A percentile compares a stretch with the other conserved stretches of the same genome.
Conservation (phyloP, 2,888 invertebrate genomes). For the Amiota minor region DNA sequence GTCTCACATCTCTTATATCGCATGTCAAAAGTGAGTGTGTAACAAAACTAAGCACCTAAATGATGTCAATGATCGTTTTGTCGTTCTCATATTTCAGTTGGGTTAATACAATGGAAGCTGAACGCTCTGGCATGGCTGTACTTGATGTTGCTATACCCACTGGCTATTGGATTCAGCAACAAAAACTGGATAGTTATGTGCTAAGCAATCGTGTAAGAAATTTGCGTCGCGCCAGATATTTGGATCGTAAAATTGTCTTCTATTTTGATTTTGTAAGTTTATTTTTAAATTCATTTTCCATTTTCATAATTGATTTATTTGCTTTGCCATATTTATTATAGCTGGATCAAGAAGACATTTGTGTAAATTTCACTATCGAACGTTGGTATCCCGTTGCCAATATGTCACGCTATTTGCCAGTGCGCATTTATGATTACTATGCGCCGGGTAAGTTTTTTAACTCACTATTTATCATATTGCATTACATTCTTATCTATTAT, state of each 20-base stretch:
- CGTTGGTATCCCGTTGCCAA: conserved; percentile 97
- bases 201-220: conserved; percentile 84
- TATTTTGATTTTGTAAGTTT: conserved; percentile 92
- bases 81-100: conserved; percentile 77
- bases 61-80: neutral
- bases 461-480: conserved; percentile 6
- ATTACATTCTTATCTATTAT: conserved; percentile 43
- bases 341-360: conserved; percentile 88
- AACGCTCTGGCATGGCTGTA: conserved; percentile 90
- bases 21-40: conserved; percentile 85
- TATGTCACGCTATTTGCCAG: conserved; percentile 92
- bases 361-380: conserved; percentile 93
- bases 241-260: conserved; percentile 87
- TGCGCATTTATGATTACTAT: conserved; percentile 95
- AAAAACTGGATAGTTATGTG: conserved; percentile 89
- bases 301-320: neutral
- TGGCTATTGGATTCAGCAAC: conserved; percentile 93
- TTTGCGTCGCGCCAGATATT: conserved; percentile 88
- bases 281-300: conserved; percentile 3
- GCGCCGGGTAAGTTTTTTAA: conserved; percentile 83
- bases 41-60: neutral
- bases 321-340: conserved; percentile 68
- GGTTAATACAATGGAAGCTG: conserved; percentile 84
- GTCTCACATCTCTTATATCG: conserved; percentile 90
- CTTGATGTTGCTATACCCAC: conserved; percentile 91